These are phyloP conservation scores for Pycnonotus jocosus DNA, from an alignment of 2,113 vertebrate species.

Conservation along the genomic window DNA sequence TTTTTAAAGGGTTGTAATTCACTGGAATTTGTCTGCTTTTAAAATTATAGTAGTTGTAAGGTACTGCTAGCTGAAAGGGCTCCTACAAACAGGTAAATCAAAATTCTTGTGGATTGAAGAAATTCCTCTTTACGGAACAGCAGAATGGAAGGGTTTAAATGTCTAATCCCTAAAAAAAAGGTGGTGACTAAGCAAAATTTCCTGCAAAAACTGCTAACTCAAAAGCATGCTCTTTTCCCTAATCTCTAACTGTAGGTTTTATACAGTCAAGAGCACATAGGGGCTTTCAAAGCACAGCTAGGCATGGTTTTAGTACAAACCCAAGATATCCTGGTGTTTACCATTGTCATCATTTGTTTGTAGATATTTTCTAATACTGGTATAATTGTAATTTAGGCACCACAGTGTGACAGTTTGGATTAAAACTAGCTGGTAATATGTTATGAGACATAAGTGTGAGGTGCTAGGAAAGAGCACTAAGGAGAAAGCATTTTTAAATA, in stretches of 20 bases:
- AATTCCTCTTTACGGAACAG: background rate
- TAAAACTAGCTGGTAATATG: background rate
- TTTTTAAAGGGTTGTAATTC: constrained; percentile 7
- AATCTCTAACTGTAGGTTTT: background rate
- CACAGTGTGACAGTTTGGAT: background rate
- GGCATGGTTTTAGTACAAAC: background rate
- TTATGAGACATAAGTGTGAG: background rate
- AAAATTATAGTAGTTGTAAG: background rate
- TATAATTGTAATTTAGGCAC: background rate
- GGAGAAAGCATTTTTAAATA: background rate
- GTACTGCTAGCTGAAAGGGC: background rate
- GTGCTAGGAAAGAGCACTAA: background rate
- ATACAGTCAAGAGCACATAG: background rate
- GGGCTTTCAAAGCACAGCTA: background rate
- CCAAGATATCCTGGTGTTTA: background rate
- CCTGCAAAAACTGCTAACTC: background rate
- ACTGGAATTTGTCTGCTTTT: background rate
- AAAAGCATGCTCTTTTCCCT: background rate
- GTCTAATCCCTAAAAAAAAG: background rate
- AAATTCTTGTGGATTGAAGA: constrained; percentile 23
- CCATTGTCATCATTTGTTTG: background rate
- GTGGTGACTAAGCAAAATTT: background rate
- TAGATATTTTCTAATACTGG: background rate
- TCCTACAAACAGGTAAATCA: background rate
- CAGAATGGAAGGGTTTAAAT: background rate